A percentile compares a stretch with the other conserved stretches of the same genome.
These are phyloP conservation scores for Copsychus sechellarum DNA, from an alignment of 2,113 vertebrate species.

Conservation along the genomic window DNA sequence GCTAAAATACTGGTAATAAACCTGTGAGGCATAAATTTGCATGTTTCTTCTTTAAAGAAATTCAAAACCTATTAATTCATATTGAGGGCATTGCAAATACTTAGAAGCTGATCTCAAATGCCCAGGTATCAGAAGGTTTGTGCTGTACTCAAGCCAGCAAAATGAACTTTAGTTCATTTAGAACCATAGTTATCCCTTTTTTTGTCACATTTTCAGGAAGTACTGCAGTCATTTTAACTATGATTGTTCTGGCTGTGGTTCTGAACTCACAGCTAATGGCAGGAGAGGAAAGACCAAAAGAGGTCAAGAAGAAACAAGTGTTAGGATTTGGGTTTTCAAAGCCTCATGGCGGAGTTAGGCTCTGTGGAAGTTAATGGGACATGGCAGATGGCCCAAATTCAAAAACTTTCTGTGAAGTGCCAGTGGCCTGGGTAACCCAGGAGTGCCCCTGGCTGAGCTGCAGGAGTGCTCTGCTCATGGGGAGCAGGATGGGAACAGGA, in stretches of 20 bases:
- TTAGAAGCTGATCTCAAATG: no score
- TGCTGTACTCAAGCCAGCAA: not conserved
- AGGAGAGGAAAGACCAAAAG: not conserved
- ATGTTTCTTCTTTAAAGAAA: no score
- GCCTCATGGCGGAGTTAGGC: not conserved
- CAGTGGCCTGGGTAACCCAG: not conserved
- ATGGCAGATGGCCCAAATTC: not conserved
- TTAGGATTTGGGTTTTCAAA: not conserved
- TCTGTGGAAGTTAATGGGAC: conserved; percentile 2
- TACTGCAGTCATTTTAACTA: not conserved
- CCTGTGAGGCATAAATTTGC: no score
- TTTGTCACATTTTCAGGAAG: not conserved
- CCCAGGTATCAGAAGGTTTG: not conserved
- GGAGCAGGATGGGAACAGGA: not conserved
- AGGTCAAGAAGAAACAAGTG: conserved; percentile 10
- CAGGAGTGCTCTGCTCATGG: not conserved
- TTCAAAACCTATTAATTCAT: no score
- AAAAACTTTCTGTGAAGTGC: not conserved
- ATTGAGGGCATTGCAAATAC: no score
- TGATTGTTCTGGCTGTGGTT: not conserved
- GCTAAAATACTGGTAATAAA: no score
- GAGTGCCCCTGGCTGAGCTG: not conserved
- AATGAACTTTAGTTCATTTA: not conserved
- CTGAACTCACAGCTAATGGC: not conserved
- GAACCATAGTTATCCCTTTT: not conserved